Conservation (phyloP, 2,888 invertebrate species). For the Parasteatoda lunata region DNA sequence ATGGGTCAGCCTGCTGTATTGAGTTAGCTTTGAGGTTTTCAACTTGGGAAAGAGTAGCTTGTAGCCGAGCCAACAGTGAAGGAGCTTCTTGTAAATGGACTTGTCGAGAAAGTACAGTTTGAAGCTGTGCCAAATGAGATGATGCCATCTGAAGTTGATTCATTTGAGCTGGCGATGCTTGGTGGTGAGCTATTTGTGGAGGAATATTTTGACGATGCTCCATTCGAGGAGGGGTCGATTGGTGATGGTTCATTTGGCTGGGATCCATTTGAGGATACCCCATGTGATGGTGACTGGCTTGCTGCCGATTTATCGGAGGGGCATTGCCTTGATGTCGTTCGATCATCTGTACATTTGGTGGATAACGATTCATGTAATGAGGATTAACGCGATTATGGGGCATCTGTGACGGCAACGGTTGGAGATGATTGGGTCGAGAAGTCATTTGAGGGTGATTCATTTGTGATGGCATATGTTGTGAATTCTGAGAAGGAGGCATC, state of each 20-base stretch:
- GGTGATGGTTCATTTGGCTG: background rate
- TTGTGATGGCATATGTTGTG: background rate
- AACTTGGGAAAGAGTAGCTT: slow-evolving; percentile 1
- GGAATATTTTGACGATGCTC: background rate
- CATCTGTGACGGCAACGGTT: background rate
- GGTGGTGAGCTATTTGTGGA: background rate
- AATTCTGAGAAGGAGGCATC: background rate
- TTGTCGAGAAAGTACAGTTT: background rate
- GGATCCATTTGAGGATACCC: background rate
- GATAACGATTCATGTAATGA: background rate
- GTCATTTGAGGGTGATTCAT: background rate
- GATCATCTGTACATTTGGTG: background rate
- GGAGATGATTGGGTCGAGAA: background rate
- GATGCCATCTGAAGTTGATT: background rate
- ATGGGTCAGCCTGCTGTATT: background rate
- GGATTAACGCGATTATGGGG: background rate
- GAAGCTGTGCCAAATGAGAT: background rate
- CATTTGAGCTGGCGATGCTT: background rate
- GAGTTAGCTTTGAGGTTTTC: background rate
- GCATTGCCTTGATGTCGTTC: background rate
- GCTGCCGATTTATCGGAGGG: background rate
- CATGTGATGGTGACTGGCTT: background rate
- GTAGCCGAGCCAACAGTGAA: background rate
- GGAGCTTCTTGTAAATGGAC: background rate
- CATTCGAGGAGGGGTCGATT: background rate